These are phyloP conservation scores for Ctenodactylus gundi DNA, from an alignment of 2,113 vertebrate genomes.

Conservation along the genomic window DNA sequence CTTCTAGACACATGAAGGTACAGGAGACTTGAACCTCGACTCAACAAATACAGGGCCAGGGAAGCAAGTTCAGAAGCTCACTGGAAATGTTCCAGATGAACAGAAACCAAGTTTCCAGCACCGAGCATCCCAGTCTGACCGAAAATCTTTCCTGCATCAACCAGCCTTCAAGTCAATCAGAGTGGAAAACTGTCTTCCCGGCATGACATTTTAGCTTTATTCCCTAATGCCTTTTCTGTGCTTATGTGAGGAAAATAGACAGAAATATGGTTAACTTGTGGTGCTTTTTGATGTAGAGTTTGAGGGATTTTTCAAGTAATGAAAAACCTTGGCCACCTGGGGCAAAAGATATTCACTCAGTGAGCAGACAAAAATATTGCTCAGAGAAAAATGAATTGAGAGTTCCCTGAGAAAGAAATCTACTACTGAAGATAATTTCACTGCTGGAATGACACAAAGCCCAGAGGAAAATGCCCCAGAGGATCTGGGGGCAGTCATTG, in stretches of 20 bases:
- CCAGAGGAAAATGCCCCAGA: not conserved
- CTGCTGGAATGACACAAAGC: slow-evolving; percentile 26
- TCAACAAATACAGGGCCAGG: not conserved
- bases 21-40: not conserved
- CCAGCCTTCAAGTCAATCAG: not conserved
- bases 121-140: not conserved
- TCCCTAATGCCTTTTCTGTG: not conserved
- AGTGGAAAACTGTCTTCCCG: slow-evolving; percentile 6
- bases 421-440: slow-evolving; percentile 23
- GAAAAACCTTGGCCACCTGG: slow-evolving; percentile 59
- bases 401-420: slow-evolving; percentile 30
- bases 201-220: slow-evolving; percentile 44
- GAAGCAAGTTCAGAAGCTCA: not conserved
- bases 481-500: not conserved
- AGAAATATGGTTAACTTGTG: slow-evolving; percentile 53
- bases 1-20: not conserved
- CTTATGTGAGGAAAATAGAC: slow-evolving; percentile 16
- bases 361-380: slow-evolving; percentile 36
- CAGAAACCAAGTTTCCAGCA: not conserved
- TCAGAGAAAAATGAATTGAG: slow-evolving; percentile 63
- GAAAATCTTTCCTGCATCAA: not conserved
- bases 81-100: not conserved
- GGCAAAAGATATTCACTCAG: slow-evolving; percentile 62
- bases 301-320: slow-evolving; percentile 60
- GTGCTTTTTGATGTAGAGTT: slow-evolving; percentile 67